phyloP scores from a whole-genome alignment of 2,888 invertebrate genomes.

The Ethmia dodecea region DNA sequence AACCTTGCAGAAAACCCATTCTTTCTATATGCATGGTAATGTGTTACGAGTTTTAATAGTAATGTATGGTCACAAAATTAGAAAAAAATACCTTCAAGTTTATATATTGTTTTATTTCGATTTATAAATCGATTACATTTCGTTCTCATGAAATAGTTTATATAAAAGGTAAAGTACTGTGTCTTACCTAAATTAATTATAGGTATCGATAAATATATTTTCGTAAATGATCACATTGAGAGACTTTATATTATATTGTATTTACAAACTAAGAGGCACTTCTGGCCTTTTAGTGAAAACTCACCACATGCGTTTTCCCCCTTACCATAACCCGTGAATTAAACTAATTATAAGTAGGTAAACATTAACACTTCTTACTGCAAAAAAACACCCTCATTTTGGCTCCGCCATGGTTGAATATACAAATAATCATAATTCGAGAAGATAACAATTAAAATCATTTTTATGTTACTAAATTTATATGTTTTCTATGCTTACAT shows the following conservation, averaged over 20 bases:
- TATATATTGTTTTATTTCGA: constrained; percentile 33
- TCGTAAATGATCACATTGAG: constrained; percentile 68
- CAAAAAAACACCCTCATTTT: not conserved
- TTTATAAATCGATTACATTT: constrained; percentile 54
- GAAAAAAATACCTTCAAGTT: too few relatives aligned
- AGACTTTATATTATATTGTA: constrained; percentile 52
- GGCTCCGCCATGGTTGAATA: too few relatives aligned
- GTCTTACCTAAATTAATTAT: constrained; percentile 28
- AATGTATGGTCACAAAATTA: too few relatives aligned
- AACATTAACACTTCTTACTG: too few relatives aligned
- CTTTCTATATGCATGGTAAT: too few relatives aligned
- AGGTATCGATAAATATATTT: constrained; percentile 50
- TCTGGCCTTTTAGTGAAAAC: constrained; percentile 53
- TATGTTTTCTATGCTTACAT: not conserved
- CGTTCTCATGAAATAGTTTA: constrained; percentile 54
- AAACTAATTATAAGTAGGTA: constrained; percentile 1
- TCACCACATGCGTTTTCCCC: constrained; percentile 71
- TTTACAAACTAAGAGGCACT: constrained; percentile 56
- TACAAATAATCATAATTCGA: not conserved
- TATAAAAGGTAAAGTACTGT: constrained; percentile 57
- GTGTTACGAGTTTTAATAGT: too few relatives aligned
- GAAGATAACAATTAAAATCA: not conserved
- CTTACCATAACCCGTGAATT: constrained; percentile 46
- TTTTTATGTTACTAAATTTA: too few relatives aligned
- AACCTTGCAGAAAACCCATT: too few relatives aligned